A percentile compares a stretch with the other conserved stretches of the same genome.
These are phyloP conservation scores for Crypturellus undulatus DNA, from an alignment of 2,113 vertebrate species.

Conservation along the genomic window DNA sequence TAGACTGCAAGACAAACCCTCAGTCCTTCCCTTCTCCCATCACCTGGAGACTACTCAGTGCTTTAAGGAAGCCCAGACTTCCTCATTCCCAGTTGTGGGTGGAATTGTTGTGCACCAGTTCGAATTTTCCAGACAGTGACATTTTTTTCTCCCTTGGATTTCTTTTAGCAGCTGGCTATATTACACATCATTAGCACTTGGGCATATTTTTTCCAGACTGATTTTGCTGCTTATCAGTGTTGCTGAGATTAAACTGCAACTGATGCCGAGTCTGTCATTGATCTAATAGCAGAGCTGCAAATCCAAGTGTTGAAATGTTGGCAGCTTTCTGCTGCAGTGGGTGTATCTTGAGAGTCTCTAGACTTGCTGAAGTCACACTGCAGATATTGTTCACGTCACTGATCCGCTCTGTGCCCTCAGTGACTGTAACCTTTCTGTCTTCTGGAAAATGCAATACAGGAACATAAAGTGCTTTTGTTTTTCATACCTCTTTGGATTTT, in stretches of 20 bases:
- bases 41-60: neutral
- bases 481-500: neutral
- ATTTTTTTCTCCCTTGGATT: neutral
- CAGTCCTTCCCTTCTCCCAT: neutral
- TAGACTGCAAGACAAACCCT: neutral
- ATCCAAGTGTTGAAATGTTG: constrained; percentile 38
- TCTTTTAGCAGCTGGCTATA: neutral
- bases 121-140: neutral
- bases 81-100: neutral
- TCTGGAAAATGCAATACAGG: neutral
- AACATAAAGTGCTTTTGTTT: constrained; percentile 8
- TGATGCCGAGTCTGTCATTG: constrained; percentile 60
- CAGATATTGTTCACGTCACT: neutral
- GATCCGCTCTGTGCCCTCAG: neutral
- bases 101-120: neutral
- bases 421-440: neutral
- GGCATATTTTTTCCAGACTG: constrained; percentile 38
- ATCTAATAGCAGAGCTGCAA: constrained; percentile 46
- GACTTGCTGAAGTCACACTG: constrained; percentile 68
- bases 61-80: neutral
- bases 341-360: constrained; percentile 56
- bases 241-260: constrained; percentile 47
- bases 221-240: constrained; percentile 35
- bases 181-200: constrained; percentile 36
- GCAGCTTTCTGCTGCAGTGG: constrained; percentile 65